Evolutionary conservation across 2,797 vertebrate species (phyloP), one percentile per base, ranked within the genome.

Genomic region (Hyperoplus immaculatus): DNA sequence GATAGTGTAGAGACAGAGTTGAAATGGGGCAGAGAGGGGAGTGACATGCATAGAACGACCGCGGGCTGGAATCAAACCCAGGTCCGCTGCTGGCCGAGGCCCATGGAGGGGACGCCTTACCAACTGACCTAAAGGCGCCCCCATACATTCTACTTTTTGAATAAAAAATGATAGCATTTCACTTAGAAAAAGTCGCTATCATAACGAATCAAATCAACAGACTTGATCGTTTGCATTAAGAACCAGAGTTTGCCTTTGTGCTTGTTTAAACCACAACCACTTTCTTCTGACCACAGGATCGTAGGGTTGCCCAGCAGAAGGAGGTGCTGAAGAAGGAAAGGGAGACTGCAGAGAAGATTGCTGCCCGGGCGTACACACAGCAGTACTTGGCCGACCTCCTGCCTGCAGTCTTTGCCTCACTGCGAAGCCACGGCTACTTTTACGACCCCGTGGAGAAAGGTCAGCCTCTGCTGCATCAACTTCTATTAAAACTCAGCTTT

Each of bases 371-470:
- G 0, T 98, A 96, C 1, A 93, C 96, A 0, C 92, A 96, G 86
- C 94, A 85, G 56, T 97, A 97, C 88, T 78, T 99, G 92, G 84
- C 95, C 14, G 95, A 96, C 81, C 95, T 99, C 29, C 84, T 97
- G 46, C 96, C 97, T 0, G 92, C 96, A 0, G 96, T 97, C 58
- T 97, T 97, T 50, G 87, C 73, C 77, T 96, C 94, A 0, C 96
- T 99, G 82, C 92, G 85, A 53, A 93, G 93, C 4, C 92, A 95
- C 3, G 98, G 98, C 8, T 98, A 95, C 93, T 98, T 99, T 76
- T 97, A 96, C 39, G 96, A 99, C 80, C 95, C 96, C 3, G 61
- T 97, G 77, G 93, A 97, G 91, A 97, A 94, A 95, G 97, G 97
- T 97, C 4, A 46, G 80, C 38, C 49, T 62, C 16, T 59, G 16